Percentiles rank a stretch among this genome's conserved stretches.
Conservation (phyloP, 2,797 vertebrate species). For the Notolepis coatsorum region DNA sequence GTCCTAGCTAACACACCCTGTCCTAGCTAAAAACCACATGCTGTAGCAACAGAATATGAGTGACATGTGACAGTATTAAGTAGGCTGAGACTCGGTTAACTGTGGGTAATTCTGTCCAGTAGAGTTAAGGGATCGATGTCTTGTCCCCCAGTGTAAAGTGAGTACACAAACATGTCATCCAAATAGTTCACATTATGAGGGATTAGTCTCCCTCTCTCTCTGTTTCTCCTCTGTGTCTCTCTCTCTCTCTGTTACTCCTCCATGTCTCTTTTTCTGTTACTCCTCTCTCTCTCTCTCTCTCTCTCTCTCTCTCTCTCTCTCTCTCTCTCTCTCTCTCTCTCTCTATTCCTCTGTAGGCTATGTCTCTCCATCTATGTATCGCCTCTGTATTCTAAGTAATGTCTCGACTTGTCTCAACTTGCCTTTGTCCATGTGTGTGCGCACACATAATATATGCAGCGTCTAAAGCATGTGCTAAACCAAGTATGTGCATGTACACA, state of each 20-base stretch:
- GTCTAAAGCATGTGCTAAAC: no score
- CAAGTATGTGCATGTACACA: background rate
- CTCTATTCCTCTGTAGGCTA: background rate
- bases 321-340: background rate
- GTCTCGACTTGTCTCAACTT: background rate
- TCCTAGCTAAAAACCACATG: slow-evolving; percentile 60
- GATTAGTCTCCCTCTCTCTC: slow-evolving; percentile 55
- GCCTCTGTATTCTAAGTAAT: background rate
- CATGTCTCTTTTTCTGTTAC: slow-evolving; percentile 2
- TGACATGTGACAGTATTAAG: slow-evolving; percentile 71
- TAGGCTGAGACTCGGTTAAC: slow-evolving; percentile 54
- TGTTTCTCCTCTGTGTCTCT: slow-evolving; percentile 38
- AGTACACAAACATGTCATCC: slow-evolving; percentile 71
- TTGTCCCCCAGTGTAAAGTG: slow-evolving; percentile 59
- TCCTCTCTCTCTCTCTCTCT: slow-evolving; percentile 4
- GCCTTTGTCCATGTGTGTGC: background rate
- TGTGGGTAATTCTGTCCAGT: slow-evolving; percentile 57
- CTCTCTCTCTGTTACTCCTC: slow-evolving; percentile 31
- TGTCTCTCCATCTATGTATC: background rate
- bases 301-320: background rate
- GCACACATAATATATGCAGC: no score
- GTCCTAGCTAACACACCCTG: no score
- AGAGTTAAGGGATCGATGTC: slow-evolving; percentile 64
- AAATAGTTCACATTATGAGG: slow-evolving; percentile 68
- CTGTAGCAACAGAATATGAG: slow-evolving; percentile 61